Evolutionary conservation across 2,113 vertebrate species (phyloP), one percentile per base, ranked within the genome.

Genomic region (Charadrius vociferus): DNA sequence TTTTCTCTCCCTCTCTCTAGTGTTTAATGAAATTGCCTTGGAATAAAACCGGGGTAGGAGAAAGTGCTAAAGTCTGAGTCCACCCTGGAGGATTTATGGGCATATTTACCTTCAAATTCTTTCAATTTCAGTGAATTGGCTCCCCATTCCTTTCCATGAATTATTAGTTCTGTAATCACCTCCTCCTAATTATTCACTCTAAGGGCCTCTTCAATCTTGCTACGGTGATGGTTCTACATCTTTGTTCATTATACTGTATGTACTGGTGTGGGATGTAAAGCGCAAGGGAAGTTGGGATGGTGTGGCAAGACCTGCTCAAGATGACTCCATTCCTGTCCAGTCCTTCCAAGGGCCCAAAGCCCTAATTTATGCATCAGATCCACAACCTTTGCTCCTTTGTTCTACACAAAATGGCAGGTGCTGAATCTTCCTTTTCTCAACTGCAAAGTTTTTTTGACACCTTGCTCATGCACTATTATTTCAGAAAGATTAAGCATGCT

Each of bases 401-500:
- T 92, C 93, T 91, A 84, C 52, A 85, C 37, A 66, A 93, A 94
- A 61, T 75, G 78, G 68, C 78, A 95, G 92, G 83, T 91, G 94
- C 72, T 95, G 86, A 96, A 95, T 97, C 82, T 90, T 95, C 65
- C 39, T 41, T 65, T 53, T 79, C 53, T 41, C 23, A 58, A 23
- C 11, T 7, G 2, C 61, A 86, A 81, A 93, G 88, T 66, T 71
- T 94, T 96, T 97, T 96, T 94, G 93, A 86, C 70, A 91, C 59
- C 80, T 77, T 92, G 55, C 65, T 96, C 34, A 88, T 97, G 91
- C 82, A 93, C n/a, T 6, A 91, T 98, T 98, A 98, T 98, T 98
- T 98, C 98, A 97, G 96, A 87, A 96, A 98, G 98, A 98, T 98
- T 98, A 98, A 98, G 91, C 84, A 77, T 92, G 68, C 49, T 53